Conservation (phyloP, 53 echinoderm and acorn worm genomes). For the Astropecten irregularis region DNA sequence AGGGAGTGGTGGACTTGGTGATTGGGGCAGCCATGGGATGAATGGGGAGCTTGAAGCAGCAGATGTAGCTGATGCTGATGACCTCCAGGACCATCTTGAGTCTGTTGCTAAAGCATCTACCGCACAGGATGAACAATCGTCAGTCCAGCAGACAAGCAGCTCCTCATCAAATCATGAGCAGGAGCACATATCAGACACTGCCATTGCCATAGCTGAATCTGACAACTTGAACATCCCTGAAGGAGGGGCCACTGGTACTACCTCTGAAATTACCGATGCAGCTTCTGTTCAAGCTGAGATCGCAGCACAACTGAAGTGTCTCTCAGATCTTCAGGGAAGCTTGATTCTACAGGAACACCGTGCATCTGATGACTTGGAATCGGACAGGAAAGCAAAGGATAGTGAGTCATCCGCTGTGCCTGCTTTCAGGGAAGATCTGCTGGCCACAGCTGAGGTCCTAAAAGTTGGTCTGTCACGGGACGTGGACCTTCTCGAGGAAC, state of each 20-base stretch:
- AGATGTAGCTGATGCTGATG: no score
- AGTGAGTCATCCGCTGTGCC: neutral
- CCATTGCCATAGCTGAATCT: no score
- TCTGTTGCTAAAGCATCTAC: no score
- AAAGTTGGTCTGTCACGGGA: slow-evolving; percentile 46
- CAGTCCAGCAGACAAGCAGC: no score
- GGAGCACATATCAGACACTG: no score
- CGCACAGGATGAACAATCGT: no score
- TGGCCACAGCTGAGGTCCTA: slow-evolving; percentile 50
- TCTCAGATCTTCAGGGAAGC: neutral
- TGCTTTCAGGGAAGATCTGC: slow-evolving; percentile 31
- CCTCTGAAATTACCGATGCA: neutral
- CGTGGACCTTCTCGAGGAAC: slow-evolving; percentile 35
- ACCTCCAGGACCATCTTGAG: no score
- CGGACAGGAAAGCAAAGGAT: neutral
- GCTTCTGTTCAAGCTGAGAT: neutral
- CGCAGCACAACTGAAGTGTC: neutral
- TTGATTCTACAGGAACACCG: neutral
- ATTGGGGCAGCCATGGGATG: neutral
- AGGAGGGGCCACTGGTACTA: neutral
- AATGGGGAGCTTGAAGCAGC: no score
- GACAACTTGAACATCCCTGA: neutral
- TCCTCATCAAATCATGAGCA: no score
- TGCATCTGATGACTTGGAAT: neutral
- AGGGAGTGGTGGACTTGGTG: neutral